A percentile compares a stretch with the other conserved stretches of the same genome.
Evolutionary conservation across 2,113 vertebrate genomes (phyloP).

Genomic region (Scomber scombrus): DNA sequence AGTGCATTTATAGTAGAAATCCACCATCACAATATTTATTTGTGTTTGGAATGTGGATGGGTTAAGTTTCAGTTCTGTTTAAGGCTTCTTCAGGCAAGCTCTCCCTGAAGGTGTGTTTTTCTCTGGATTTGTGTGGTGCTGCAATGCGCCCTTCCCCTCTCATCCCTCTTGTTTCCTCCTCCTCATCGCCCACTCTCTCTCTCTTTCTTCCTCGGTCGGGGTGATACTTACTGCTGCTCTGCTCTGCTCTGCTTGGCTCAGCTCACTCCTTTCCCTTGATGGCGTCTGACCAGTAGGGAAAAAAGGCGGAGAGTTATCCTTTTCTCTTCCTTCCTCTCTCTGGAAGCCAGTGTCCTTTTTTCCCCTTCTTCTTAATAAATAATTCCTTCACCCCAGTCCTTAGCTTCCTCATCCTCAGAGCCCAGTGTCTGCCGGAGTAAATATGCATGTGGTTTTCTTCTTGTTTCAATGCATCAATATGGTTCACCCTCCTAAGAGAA

Average conservation of each 20-base stretch:
- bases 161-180: constrained; percentile 54
- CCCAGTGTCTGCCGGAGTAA: constrained; percentile 19
- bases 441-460: constrained; percentile 27
- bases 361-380: constrained; percentile 25
- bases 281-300: constrained; percentile 47
- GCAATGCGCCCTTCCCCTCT: constrained; percentile 47
- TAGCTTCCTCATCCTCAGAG: constrained; percentile 9
- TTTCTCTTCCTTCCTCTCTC: background rate
- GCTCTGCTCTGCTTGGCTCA: constrained; percentile 47
- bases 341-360: constrained; percentile 31
- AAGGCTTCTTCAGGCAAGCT: constrained; percentile 30
- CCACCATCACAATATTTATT: too few species aligned
- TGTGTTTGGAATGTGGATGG: too few species aligned
- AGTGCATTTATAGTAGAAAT: too few species aligned
- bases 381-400: constrained; percentile 35
- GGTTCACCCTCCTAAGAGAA: background rate
- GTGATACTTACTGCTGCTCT: constrained; percentile 58
- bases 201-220: constrained; percentile 52
- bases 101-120: constrained; percentile 36
- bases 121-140: constrained; percentile 48
- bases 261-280: constrained; percentile 44
- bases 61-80: background rate
- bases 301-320: constrained; percentile 5
- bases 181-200: constrained; percentile 58
- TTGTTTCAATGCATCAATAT: constrained; percentile 26